Percentiles rank a stretch among this genome's conserved stretches.
Evolutionary conservation across 2,797 vertebrate species (phyloP).

Genomic region (Platyrinchus mystaceus): DNA sequence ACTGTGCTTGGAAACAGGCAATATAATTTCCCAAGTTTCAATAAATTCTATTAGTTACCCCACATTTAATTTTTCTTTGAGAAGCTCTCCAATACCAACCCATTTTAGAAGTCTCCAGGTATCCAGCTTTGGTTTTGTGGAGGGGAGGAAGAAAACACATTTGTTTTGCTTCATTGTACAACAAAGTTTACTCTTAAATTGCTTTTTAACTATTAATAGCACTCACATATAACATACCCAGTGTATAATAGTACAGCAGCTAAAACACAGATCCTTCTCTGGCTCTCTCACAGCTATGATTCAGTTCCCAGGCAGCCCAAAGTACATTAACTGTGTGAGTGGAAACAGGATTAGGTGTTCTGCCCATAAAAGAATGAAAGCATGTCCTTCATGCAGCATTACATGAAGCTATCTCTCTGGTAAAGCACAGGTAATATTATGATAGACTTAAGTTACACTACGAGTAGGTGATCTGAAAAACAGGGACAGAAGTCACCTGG

Average conservation of each 20-base stretch:
- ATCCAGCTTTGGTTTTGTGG: background rate
- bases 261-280: background rate
- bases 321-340: background rate
- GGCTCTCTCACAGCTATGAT: background rate
- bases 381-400: background rate
- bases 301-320: background rate
- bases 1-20: background rate
- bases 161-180: background rate
- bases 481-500: background rate
- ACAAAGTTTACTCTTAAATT: background rate
- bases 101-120: background rate
- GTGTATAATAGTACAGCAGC: background rate
- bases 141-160: background rate
- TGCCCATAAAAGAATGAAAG: background rate
- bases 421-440: background rate
- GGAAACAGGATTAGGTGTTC: slow-evolving; percentile 21
- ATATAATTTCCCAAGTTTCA: background rate
- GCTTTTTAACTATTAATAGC: background rate
- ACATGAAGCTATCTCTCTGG: background rate
- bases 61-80: background rate
- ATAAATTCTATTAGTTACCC: background rate
- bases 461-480: background rate
- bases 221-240: background rate
- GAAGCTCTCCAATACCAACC: background rate
- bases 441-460: background rate